phyloP scores from a whole-genome alignment of 2,888 invertebrate species.

The Andrena chrysosceles region DNA sequence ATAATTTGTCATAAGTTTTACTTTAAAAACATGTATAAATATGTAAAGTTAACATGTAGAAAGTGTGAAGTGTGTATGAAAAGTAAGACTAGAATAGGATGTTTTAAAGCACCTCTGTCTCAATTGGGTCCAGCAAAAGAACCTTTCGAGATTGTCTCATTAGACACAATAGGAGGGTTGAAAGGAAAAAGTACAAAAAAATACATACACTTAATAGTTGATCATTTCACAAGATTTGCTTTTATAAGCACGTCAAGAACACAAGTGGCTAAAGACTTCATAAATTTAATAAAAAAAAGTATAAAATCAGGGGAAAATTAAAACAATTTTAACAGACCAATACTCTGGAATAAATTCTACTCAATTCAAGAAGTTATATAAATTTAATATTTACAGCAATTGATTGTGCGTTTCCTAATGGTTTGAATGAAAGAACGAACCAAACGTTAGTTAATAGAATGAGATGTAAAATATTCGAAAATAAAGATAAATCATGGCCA shows the following conservation, averaged over 20 bases:
- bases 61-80: slow-evolving; percentile 27
- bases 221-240: background rate
- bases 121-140: slow-evolving; percentile 72
- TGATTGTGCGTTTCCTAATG: slow-evolving; percentile 63
- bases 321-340: slow-evolving; percentile 44
- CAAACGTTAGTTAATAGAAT: slow-evolving; percentile 71
- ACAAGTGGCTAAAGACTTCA: background rate
- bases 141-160: slow-evolving; percentile 73
- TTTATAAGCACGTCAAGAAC: slow-evolving; percentile 1
- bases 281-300: no score
- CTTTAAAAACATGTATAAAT: slow-evolving; percentile 25
- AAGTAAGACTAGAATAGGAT: slow-evolving; percentile 74
- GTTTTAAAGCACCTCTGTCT: slow-evolving; percentile 67
- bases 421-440: slow-evolving; percentile 60
- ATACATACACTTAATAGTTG: slow-evolving; percentile 69
- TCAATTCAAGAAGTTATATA: slow-evolving; percentile 72
- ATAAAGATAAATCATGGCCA: slow-evolving; percentile 70
- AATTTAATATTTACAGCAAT: slow-evolving; percentile 73
- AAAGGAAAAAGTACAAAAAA: slow-evolving; percentile 72
- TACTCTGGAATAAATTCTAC: slow-evolving; percentile 73
- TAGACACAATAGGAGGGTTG: slow-evolving; percentile 77
- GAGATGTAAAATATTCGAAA: slow-evolving; percentile 73
- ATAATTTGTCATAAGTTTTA: slow-evolving; percentile 18
- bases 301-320: no score
- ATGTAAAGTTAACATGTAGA: slow-evolving; percentile 9